A percentile compares a stretch with the other conserved stretches of the same genome.
These are phyloP conservation scores for Spea multiplicata DNA, from an alignment of 2,113 vertebrate genomes.

Conservation along the genomic window DNA sequence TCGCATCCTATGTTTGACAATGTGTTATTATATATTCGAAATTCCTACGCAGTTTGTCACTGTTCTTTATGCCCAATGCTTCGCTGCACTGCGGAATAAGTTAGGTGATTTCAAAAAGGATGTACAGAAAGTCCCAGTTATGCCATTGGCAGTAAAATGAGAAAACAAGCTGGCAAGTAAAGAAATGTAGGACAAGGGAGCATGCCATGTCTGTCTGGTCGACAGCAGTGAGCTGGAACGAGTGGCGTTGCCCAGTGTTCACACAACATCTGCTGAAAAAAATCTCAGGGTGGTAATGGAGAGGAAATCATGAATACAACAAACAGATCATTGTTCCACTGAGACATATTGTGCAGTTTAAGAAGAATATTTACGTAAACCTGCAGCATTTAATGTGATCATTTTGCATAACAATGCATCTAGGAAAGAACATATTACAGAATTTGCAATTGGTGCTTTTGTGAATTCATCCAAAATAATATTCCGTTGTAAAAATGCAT, in stretches of 20 bases:
- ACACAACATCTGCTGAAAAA: constrained; percentile 29
- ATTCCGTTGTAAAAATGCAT: too few species aligned
- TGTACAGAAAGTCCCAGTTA: constrained; percentile 3
- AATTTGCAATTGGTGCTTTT: too few species aligned
- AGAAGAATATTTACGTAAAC: too few species aligned
- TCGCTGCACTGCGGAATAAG: background rate
- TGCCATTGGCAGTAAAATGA: background rate
- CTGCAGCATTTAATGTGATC: too few species aligned
- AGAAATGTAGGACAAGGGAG: background rate
- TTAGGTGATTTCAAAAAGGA: background rate
- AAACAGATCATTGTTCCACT: constrained; percentile 14
- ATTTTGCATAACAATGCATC: too few species aligned
- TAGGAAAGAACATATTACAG: too few species aligned
- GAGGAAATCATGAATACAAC: background rate
- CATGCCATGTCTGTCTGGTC: constrained; percentile 2
- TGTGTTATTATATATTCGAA: background rate
- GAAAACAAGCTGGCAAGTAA: background rate
- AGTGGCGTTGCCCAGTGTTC: constrained; percentile 16
- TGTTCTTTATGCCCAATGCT: background rate
- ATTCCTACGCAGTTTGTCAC: background rate
- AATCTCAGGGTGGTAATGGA: constrained; percentile 12
- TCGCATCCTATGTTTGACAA: background rate
- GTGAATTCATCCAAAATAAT: too few species aligned
- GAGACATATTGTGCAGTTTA: background rate
- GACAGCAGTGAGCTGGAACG: constrained; percentile 5